Conservation (phyloP, 2,797 vertebrate species). For the Chaetodon trifasciatus region DNA sequence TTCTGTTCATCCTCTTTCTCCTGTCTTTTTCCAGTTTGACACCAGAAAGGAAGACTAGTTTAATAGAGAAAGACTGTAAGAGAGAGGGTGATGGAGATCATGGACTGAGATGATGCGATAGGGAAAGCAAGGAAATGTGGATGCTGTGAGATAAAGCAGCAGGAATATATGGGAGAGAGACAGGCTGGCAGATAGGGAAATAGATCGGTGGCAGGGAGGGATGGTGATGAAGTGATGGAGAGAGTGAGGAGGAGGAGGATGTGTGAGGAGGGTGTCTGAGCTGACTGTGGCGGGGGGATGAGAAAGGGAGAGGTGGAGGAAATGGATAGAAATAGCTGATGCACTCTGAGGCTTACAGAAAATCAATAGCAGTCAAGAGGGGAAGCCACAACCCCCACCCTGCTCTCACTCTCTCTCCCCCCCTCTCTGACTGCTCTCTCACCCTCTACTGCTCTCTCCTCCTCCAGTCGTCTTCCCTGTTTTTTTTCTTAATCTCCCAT, state of each 20-base stretch:
- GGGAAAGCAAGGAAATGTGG: conserved; percentile 67
- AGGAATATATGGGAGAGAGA: conserved; percentile 70
- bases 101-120: conserved; percentile 53
- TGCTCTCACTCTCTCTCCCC: conserved; percentile 35
- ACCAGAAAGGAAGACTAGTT: conserved; percentile 36
- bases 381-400: conserved; percentile 81
- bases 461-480: conserved; percentile 35
- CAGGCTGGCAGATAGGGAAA: conserved; percentile 72
- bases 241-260: conserved; percentile 73
- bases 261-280: conserved; percentile 70
- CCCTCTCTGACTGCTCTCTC: conserved; percentile 35
- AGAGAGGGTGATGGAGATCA: conserved; percentile 51
- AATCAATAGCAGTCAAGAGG: conserved; percentile 87
- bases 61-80: conserved; percentile 38
- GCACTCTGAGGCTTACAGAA: conserved; percentile 85
- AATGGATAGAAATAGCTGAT: conserved; percentile 88
- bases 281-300: conserved; percentile 44
- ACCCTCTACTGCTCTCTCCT: conserved; percentile 29
- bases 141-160: conserved; percentile 72
- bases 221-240: conserved; percentile 74
- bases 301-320: conserved; percentile 77
- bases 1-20: conserved; percentile 29
- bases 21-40: conserved; percentile 27
- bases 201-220: conserved; percentile 65
- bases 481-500: conserved; percentile 47